Evolutionary conservation across 2,888 invertebrate species (phyloP), one percentile per base, ranked within the genome.

Genomic region (Cremastinae sp.): DNA sequence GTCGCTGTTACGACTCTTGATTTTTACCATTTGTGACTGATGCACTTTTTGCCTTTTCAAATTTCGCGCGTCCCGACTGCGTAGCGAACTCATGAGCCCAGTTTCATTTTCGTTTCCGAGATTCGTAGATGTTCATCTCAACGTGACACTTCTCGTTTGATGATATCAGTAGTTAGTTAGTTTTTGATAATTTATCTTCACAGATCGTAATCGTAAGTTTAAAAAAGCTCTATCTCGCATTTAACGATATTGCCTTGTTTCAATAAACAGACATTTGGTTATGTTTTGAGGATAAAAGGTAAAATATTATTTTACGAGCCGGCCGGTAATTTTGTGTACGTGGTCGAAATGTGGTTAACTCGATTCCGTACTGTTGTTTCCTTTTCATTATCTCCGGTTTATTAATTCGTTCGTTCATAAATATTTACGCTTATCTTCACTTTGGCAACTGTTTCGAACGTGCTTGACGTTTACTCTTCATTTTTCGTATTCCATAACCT

Each of bases 261-360:
- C 16, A 10, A 5, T 20, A 18, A 10, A 10, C 8, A 10, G 8
- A 41, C 28, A 14, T 53, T 22, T 16, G 28, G 16, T 7, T 5
- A 7, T 36, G 9, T 36, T 1, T 10, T 36, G 36, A n/a, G 16
- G 4, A 0, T 14, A 2, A 34, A 2, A 16, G 34, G 12, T 45
- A 2, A 9, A 8, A 14, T 9, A 64, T 18, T 38, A 28, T 22
- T 16, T 12, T 71, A 12, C 53, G 70, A 54, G 80, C 86, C 85
- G 86, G 85, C 86, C 85, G 85, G 85, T 86, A 75, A 83, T 72
- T 75, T 75, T 75, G 75, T 75, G 51, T 75, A 86, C 86, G 86
- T 87, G 87, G 85, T 83, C 85, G 81, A 61, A 65, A 64, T 20
- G 61, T 41, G 51, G 41, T 16, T 45, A 20, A 47, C 34, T 41